These are phyloP conservation scores for Hydrozoanthus tunicans DNA, from an alignment of 64 coral and sea anemone species.

Conservation along the genomic window DNA sequence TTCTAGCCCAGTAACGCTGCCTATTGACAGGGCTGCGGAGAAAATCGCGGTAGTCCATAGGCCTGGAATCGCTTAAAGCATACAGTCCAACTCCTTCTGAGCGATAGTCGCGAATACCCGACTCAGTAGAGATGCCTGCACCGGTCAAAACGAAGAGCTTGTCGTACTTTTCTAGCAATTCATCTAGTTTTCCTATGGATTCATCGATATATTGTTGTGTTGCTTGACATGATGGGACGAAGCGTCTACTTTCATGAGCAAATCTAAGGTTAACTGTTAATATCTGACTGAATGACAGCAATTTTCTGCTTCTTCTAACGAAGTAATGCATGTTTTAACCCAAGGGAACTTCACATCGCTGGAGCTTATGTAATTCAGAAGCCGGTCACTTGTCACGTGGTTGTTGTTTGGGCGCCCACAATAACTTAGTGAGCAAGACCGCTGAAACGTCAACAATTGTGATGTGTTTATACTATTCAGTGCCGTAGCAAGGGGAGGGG, in stretches of 20 bases:
- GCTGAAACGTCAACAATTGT: no score
- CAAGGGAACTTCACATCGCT: no score
- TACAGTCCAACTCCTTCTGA: constrained; percentile 93
- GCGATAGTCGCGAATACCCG: constrained; percentile 94
- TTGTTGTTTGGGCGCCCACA: no score
- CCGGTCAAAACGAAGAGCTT: constrained; percentile 89
- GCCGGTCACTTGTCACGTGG: no score
- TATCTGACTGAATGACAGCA: neutral
- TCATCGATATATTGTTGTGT: constrained; percentile 50
- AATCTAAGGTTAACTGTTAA: constrained; percentile 9
- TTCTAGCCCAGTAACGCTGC: constrained; percentile 96
- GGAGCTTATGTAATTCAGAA: no score
- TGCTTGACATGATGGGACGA: constrained; percentile 74
- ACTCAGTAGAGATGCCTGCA: constrained; percentile 95
- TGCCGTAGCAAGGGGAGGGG: no score
- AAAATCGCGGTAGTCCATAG: constrained; percentile 87
- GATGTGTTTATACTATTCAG: no score
- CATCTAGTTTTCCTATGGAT: constrained; percentile 57
- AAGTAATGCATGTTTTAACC: neutral
- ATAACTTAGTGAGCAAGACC: no score
- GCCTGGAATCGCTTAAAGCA: constrained; percentile 69
- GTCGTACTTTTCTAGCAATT: constrained; percentile 63
- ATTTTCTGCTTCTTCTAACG: constrained; percentile 4
- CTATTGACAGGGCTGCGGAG: constrained; percentile 68
- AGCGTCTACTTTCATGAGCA: constrained; percentile 19